Evolutionary conservation across 2,888 invertebrate genomes (phyloP).

Genomic region (Tuta absoluta): DNA sequence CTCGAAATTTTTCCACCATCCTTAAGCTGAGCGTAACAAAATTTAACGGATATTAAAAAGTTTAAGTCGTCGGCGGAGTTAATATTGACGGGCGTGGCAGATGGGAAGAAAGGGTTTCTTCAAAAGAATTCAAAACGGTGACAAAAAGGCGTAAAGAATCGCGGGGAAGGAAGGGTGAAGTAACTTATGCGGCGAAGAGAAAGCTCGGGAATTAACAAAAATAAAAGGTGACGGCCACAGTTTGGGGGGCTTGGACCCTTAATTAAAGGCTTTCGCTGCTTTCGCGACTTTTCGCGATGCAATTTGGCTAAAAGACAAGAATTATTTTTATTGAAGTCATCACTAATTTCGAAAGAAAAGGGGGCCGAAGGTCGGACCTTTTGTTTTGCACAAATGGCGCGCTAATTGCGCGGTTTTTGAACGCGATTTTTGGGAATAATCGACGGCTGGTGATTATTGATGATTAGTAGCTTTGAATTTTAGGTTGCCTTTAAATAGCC

Average conservation of each 20-base stretch:
- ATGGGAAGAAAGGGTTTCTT: conserved; percentile 77
- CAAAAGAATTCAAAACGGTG: conserved; percentile 79
- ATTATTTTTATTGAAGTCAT: conserved; percentile 82
- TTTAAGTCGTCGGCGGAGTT: conserved; percentile 77
- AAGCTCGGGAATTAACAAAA: conserved; percentile 78
- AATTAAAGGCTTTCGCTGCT: conserved; percentile 81
- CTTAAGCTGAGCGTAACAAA: conserved; percentile 72
- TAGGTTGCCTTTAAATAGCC: neutral
- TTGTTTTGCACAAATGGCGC: conserved; percentile 77
- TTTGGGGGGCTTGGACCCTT: conserved; percentile 76
- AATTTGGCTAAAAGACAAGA: conserved; percentile 82
- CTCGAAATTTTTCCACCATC: conserved; percentile 43
- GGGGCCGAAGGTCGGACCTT: conserved; percentile 55
- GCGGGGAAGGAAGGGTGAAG: conserved; percentile 68
- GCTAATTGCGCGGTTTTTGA: conserved; percentile 75
- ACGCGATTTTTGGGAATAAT: conserved; percentile 58
- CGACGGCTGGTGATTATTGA: conserved; percentile 52
- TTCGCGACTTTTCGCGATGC: conserved; percentile 80
- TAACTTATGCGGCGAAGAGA: conserved; percentile 81
- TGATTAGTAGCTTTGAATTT: conserved; percentile 37
- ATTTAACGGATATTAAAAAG: conserved; percentile 82
- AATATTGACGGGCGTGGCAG: conserved; percentile 82
- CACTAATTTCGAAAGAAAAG: conserved; percentile 76
- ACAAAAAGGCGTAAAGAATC: conserved; percentile 81
- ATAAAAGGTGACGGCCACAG: conserved; percentile 79